Base-by-base conservation (phyloP, 2,113 vertebrate species). In the Abramis brama region DNA sequence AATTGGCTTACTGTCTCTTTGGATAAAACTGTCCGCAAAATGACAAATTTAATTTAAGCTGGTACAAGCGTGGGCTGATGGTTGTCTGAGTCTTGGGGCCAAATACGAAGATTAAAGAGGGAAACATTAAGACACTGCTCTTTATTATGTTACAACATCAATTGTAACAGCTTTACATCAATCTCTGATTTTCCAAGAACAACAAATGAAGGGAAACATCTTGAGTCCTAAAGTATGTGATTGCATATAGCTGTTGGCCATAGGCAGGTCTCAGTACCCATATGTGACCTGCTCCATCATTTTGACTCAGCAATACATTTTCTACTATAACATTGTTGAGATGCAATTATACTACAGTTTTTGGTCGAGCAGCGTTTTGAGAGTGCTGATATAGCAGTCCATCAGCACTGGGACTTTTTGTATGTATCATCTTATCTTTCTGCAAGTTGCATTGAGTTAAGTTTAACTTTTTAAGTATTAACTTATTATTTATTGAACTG, bases 1-100 rank as follows among this genome's bases (percentile, higher is more conserved):
- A 36, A 55, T 82, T 70, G 80, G 64, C 64, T 82, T 82, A 55
- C 80, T 70, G 80, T 82, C 80, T 70, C 64, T 70, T 55, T 30
- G 19, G 47, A 82, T 82, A 55, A 70, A 50, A 70, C 43, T 55
- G 27, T 52, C 33, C 50, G 15, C 60, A 85, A 79, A 78, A 79
- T n/a, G 23, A 57, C 59, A 79, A 78, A 62, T 85, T 60, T 68
- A 64, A 78, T 76, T 79, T 75, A 45, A 84, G 39, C 73, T 45
- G 15, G 83, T 75, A 60, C 70, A 19, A 76, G 70, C 57, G 55
- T 75, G 83, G 55, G 83, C 73, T 64, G 83, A 76, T 47, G 70
- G 52, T 57, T 74, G 73, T 76, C 74, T 68, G 45, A 52, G 74
- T 85, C 83, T 47, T 36, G 45, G 45, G 83, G 83, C 74, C 59